These are phyloP conservation scores for Bombus picipes DNA, from an alignment of 1,140 invertebrate species.

Conservation along the genomic window DNA sequence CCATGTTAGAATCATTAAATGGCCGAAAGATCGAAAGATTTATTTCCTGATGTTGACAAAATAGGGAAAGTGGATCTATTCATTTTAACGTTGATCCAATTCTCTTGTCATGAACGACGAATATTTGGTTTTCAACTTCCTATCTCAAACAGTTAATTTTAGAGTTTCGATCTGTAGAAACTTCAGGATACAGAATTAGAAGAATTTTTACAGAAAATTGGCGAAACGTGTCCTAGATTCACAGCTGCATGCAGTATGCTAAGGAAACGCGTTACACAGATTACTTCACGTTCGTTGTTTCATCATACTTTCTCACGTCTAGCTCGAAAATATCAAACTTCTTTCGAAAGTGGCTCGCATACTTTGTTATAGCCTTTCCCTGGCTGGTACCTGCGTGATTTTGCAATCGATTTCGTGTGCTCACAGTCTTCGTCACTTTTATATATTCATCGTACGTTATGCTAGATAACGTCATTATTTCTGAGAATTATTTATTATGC, in stretches of 20 bases:
- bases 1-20: neutral
- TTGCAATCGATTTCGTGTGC: conserved; percentile 17
- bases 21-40: neutral
- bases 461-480: neutral
- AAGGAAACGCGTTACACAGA: no score
- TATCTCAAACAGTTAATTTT: no score
- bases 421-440: neutral
- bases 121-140: neutral
- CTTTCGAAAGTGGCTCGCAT: conserved; percentile 8
- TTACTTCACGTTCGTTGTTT: neutral
- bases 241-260: no score
- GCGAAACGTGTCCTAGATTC: no score
- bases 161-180: no score
- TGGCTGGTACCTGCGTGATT: conserved; percentile 27
- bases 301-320: neutral
- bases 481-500: neutral
- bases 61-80: neutral
- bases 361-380: conserved; percentile 1
- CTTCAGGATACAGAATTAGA: no score
- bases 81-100: neutral
- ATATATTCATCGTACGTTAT: neutral
- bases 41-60: neutral
- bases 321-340: conserved; percentile 16
- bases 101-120: neutral
- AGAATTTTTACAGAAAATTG: no score